phyloP scores from a whole-genome alignment of 2,797 vertebrate genomes.

The Sebastes steindachneri region DNA sequence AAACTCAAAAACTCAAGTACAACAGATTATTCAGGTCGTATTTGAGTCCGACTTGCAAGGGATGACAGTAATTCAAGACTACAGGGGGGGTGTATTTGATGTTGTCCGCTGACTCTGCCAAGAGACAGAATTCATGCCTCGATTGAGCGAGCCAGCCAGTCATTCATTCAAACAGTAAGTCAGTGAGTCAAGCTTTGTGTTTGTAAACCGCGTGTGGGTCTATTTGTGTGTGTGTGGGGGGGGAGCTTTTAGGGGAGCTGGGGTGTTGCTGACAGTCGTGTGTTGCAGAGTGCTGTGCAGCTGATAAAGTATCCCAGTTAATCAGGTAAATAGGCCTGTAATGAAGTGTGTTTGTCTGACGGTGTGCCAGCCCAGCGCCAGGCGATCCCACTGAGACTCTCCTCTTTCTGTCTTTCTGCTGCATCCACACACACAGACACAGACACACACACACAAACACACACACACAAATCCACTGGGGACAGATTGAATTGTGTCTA shows the following conservation, averaged over 20 bases:
- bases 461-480: constrained; percentile 52
- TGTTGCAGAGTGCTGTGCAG: constrained; percentile 47
- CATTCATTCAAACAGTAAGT: constrained; percentile 25
- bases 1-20: constrained; percentile 39
- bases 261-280: constrained; percentile 53
- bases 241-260: constrained; percentile 19
- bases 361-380: constrained; percentile 60
- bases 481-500: constrained; percentile 81
- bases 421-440: constrained; percentile 18
- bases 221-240: constrained; percentile 21
- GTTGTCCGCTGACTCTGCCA: constrained; percentile 38
- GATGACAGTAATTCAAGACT: constrained; percentile 59
- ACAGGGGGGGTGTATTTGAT: constrained; percentile 54
- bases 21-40: constrained; percentile 50
- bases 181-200: constrained; percentile 34
- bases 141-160: constrained; percentile 2
- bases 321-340: constrained; percentile 80
- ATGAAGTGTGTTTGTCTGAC: constrained; percentile 78
- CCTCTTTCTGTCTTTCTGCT: constrained; percentile 62
- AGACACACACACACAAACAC: neutral
- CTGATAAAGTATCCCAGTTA: constrained; percentile 78
- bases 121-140: constrained; percentile 13
- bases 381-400: constrained; percentile 73
- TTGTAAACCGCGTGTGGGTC: constrained; percentile 18
- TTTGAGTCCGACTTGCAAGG: constrained; percentile 53